phyloP scores from a whole-genome alignment of 2,113 vertebrate genomes.

The Hydrolagus affinis region DNA sequence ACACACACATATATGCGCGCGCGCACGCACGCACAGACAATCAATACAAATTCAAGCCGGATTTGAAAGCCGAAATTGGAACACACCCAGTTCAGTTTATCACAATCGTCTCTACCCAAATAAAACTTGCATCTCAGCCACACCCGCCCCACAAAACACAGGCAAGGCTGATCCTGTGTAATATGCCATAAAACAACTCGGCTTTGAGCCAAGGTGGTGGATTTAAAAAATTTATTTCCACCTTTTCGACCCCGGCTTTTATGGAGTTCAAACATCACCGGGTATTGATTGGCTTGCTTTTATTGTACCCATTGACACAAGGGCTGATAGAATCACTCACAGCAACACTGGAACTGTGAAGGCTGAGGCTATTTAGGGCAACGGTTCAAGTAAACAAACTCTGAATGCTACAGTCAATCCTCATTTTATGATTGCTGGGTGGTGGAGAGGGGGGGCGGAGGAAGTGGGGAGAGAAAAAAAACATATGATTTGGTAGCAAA shows the following conservation, averaged over 20 bases:
- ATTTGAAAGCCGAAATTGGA: constrained; percentile 2
- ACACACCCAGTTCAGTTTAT: not conserved
- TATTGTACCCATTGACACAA: not conserved
- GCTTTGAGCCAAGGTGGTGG: not conserved
- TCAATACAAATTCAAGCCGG: constrained; percentile 22
- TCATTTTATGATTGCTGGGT: too few species aligned
- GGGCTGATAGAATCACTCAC: too few species aligned
- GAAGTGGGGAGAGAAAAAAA: too few species aligned
- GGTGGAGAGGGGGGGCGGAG: too few species aligned
- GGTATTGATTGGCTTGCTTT: too few species aligned
- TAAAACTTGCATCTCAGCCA: not conserved
- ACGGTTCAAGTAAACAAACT: too few species aligned
- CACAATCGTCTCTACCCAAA: not conserved
- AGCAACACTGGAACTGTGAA: too few species aligned
- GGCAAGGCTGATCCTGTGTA: not conserved
- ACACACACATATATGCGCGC: too few species aligned
- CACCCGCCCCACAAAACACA: not conserved
- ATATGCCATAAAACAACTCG: not conserved
- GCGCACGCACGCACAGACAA: not conserved
- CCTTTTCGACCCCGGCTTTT: not conserved
- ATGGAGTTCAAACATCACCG: too few species aligned
- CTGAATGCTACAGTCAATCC: too few species aligned
- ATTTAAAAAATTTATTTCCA: not conserved
- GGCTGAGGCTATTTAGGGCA: too few species aligned
- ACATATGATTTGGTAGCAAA: too few species aligned